Conservation (phyloP, 2,888 invertebrate genomes). For the Tortrix viridana region DNA sequence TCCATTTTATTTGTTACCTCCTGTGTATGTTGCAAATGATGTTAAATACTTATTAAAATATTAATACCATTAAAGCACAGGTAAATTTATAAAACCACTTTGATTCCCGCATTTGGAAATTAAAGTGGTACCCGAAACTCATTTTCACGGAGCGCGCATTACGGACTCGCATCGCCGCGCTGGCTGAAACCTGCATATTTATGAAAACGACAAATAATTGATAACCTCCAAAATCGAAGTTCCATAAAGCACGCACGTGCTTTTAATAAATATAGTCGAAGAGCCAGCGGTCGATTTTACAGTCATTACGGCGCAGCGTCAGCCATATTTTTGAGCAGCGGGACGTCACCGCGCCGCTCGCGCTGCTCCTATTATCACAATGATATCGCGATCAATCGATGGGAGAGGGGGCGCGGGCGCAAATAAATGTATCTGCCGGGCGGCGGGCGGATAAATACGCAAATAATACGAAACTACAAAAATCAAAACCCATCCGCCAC, state of each 20-base stretch:
- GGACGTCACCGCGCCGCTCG: slow-evolving; percentile 71
- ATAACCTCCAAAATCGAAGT: slow-evolving; percentile 10
- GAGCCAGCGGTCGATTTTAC: slow-evolving; percentile 50
- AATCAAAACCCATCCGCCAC: slow-evolving; percentile 84
- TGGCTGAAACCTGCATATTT: slow-evolving; percentile 9
- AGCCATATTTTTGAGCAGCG: slow-evolving; percentile 69
- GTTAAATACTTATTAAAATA: too few species aligned
- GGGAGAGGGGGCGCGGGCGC: slow-evolving; percentile 59
- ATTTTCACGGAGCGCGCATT: slow-evolving; percentile 1
- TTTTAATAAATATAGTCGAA: slow-evolving; percentile 39
- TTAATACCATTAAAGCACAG: too few species aligned
- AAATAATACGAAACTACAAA: slow-evolving; percentile 85
- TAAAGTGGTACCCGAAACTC: background rate
- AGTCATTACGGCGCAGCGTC: slow-evolving; percentile 52
- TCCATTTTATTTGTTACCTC: background rate
- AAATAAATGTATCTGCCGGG: slow-evolving; percentile 82
- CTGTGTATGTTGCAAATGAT: background rate
- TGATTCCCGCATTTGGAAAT: background rate
- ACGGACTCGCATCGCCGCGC: slow-evolving; percentile 7
- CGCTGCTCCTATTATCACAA: slow-evolving; percentile 80
- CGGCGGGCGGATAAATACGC: slow-evolving; percentile 83
- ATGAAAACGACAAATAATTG: slow-evolving; percentile 25
- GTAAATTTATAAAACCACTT: background rate
- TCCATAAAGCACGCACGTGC: background rate
- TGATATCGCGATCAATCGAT: slow-evolving; percentile 84